Conservation (phyloP, 2,797 vertebrate genomes). For the Picus viridis region DNA sequence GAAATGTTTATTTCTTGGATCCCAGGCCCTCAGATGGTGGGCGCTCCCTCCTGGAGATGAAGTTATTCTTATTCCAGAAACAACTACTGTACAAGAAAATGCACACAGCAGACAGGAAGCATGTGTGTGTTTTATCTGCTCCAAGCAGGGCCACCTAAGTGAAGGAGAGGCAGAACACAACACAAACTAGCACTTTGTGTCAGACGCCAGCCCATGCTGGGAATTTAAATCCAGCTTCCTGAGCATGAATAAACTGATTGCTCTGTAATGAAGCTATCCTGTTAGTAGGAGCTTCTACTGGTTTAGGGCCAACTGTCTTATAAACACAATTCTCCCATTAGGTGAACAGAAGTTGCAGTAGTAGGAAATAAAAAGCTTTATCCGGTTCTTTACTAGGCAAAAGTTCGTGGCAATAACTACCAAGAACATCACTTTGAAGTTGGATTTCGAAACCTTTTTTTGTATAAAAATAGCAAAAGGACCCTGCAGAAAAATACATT, state of each 20-base stretch:
- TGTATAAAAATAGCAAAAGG: constrained; percentile 21
- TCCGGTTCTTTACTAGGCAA: constrained; percentile 38
- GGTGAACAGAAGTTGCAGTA: constrained; percentile 41
- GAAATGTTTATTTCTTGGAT: constrained; percentile 27
- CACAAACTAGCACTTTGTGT: constrained; percentile 50
- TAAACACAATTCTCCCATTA: constrained; percentile 55
- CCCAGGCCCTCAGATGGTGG: constrained; percentile 60
- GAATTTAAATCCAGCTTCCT: constrained; percentile 66
- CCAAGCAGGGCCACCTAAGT: constrained; percentile 65
- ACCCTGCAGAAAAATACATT: constrained; percentile 11
- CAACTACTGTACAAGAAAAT: constrained; percentile 57
- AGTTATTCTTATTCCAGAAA: constrained; percentile 69
- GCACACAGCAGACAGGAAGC: constrained; percentile 66
- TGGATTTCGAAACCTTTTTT: constrained; percentile 33
- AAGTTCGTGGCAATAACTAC: constrained; percentile 16
- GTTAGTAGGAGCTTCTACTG: constrained; percentile 41
- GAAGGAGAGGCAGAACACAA: constrained; percentile 61
- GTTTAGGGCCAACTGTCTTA: constrained; percentile 40
- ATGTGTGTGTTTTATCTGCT: constrained; percentile 65
- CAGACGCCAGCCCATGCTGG: constrained; percentile 57
- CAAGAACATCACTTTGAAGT: neutral
- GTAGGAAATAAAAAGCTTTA: constrained; percentile 46
- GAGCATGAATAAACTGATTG: constrained; percentile 59
- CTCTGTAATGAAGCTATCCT: constrained; percentile 39
- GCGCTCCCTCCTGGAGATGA: constrained; percentile 61